Base-by-base conservation (phyloP, 2,888 invertebrate species). In the Uloborus plumipes region DNA sequence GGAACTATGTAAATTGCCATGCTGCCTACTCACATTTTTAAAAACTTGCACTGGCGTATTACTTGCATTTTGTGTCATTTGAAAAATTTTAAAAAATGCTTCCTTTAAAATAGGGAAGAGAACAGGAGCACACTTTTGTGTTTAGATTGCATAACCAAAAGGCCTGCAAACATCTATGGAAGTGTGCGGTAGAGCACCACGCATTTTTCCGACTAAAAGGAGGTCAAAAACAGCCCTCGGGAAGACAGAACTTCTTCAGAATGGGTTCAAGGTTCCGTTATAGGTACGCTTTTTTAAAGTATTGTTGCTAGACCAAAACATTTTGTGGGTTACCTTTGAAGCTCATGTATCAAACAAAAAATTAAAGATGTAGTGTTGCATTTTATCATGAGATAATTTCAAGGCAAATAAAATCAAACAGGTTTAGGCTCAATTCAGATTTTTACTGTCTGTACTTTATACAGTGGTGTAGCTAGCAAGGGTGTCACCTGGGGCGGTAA, bases 111-210 rank as follows among this genome's bases (percentile, higher is more conserved):
- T 26, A 85, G 82, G 86, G 86, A 15, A 64, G 80, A 16, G 86
- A 98, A 89, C 98, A 99, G 88, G 98, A 99, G 88, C 99, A 99
- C 90, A 98, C 98, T 0, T 99, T 99, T 89, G 98, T 99, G 6
- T 99, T 99, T 90, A 91, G 93, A 79, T 91, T 99, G 86, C 94
- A 95, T 86, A 99, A 98, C 89, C 97, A 98, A 89, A 98, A 98
- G 89, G 98, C 99, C 1, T 98, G 98, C 89, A 99, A 99, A 89
- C 99, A 99, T 90, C 91, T 99, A 85, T 99, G 99, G 99, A 99
- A 99, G 90, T 99, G 99, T 91, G 99, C 99, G 39, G 96, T 99
- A 0, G 99, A 99, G 90, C 98, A 99, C 91, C 99, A 99, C 91
- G 96, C 98, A 1, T 99, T 99, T 91, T 99, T 99, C 92, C 93